Conservation (phyloP, 2,888 invertebrate genomes). For the Stenodera caucasica region DNA sequence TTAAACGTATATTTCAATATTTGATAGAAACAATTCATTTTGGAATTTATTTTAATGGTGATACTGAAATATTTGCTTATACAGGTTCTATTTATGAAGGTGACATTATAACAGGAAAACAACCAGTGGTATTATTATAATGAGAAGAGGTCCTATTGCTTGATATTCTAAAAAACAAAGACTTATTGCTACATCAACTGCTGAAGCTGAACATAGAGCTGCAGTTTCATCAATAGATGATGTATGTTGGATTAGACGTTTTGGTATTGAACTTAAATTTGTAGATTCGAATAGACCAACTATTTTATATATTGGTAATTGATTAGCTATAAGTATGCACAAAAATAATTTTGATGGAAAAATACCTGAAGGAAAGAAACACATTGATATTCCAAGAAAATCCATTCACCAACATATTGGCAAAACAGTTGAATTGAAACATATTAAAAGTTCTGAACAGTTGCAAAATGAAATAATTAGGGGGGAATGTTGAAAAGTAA, state of each 20-base stretch:
- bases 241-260: slow-evolving; percentile 39
- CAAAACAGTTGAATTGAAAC: slow-evolving; percentile 33
- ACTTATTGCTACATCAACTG: slow-evolving; percentile 34
- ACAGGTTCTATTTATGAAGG: slow-evolving; percentile 28
- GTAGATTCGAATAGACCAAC: slow-evolving; percentile 33
- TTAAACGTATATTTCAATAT: slow-evolving; percentile 34
- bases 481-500: too few species aligned
- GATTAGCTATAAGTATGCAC: slow-evolving; percentile 41
- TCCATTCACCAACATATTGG: slow-evolving; percentile 42
- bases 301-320: slow-evolving; percentile 36
- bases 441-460: slow-evolving; percentile 28
- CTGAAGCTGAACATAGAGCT: slow-evolving; percentile 44
- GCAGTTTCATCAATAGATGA: slow-evolving; percentile 41
- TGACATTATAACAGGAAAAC: slow-evolving; percentile 30
- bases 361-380: slow-evolving; percentile 42
- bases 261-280: slow-evolving; percentile 33
- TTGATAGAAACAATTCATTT: slow-evolving; percentile 31
- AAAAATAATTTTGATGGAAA: slow-evolving; percentile 40
- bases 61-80: slow-evolving; percentile 15
- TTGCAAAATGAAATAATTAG: too few species aligned
- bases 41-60: slow-evolving; percentile 37
- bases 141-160: slow-evolving; percentile 38
- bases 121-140: slow-evolving; percentile 37
- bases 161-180: slow-evolving; percentile 34
- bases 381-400: slow-evolving; percentile 41